phyloP scores from a whole-genome alignment of 64 coral and sea anemone genomes.

The Actinia equina region DNA sequence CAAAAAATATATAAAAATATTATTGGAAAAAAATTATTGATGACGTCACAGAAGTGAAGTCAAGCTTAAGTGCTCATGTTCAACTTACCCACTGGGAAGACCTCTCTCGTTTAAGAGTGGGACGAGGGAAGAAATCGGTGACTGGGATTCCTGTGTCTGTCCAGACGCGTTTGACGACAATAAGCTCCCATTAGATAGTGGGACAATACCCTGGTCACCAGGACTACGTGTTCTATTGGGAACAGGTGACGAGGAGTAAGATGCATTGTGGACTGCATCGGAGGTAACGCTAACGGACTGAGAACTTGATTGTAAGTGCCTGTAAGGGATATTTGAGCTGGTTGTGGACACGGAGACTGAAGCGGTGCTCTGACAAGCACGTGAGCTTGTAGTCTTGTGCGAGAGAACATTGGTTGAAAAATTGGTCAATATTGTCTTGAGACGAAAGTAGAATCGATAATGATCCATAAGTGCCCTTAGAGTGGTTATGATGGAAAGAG shows the following conservation, averaged over 20 bases:
- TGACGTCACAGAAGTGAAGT: no score
- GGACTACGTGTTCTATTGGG: constrained; percentile 43
- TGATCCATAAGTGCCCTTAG: constrained; percentile 61
- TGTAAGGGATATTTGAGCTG: constrained; percentile 77
- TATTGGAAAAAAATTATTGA: no score
- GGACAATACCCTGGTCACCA: constrained; percentile 21
- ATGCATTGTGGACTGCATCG: constrained; percentile 43
- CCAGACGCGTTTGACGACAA: constrained; percentile 56
- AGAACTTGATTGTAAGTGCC: constrained; percentile 71
- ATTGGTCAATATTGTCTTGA: constrained; percentile 47
- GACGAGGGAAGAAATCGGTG: constrained; percentile 53
- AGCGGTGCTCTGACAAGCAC: constrained; percentile 83
- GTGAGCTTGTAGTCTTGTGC: constrained; percentile 43
- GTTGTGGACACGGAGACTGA: constrained; percentile 63
- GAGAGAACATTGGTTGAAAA: constrained; percentile 18
- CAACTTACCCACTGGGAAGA: constrained; percentile 82
- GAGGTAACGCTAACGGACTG: constrained; percentile 68
- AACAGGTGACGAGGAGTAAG: constrained; percentile 2
- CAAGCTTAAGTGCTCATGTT: no score
- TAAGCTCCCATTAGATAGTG: constrained; percentile 48
- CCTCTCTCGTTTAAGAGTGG: constrained; percentile 89
- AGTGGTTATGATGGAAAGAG: constrained; percentile 18
- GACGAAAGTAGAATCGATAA: constrained; percentile 73
- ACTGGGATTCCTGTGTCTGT: constrained; percentile 45
- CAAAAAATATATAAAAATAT: no score